phyloP scores from a whole-genome alignment of 1,140 invertebrate genomes.

The Philaenus spumarius region DNA sequence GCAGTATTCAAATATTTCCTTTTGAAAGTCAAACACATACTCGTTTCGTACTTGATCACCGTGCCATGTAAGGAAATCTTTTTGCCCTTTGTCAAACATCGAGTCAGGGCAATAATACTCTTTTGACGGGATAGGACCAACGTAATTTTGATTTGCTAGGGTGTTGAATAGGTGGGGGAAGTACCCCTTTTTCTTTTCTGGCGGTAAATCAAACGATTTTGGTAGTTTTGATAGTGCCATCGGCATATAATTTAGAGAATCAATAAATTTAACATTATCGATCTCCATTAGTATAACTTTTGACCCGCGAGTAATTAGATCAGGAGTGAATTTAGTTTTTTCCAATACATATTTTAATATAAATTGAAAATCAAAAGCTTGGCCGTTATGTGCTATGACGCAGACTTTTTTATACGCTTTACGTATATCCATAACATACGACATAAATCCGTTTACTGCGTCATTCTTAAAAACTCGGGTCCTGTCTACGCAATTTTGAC shows the following conservation, averaged over 20 bases:
- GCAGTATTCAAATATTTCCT: slow-evolving; percentile 16
- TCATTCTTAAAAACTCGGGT: background rate
- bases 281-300: slow-evolving; percentile 2
- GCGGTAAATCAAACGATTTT: background rate
- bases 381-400: slow-evolving; percentile 6
- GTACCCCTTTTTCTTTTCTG: slow-evolving; percentile 19
- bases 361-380: slow-evolving; percentile 4
- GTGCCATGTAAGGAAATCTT: slow-evolving; percentile 13
- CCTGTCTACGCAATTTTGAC: background rate
- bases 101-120: slow-evolving; percentile 11
- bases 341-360: background rate
- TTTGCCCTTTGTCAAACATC: slow-evolving; percentile 7
- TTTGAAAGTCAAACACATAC: slow-evolving; percentile 13
- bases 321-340: slow-evolving; percentile 1
- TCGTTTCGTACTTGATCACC: slow-evolving; percentile 6
- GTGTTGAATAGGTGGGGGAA: slow-evolving; percentile 13
- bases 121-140: slow-evolving; percentile 12
- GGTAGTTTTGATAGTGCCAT: background rate
- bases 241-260: background rate
- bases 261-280: background rate
- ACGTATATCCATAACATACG: background rate
- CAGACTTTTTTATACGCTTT: slow-evolving; percentile 2
- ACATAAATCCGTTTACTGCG: background rate
- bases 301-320: background rate
- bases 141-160: slow-evolving; percentile 16